These are phyloP conservation scores for Triplophysa rosa DNA, from an alignment of 2,113 vertebrate species.

Conservation along the genomic window DNA sequence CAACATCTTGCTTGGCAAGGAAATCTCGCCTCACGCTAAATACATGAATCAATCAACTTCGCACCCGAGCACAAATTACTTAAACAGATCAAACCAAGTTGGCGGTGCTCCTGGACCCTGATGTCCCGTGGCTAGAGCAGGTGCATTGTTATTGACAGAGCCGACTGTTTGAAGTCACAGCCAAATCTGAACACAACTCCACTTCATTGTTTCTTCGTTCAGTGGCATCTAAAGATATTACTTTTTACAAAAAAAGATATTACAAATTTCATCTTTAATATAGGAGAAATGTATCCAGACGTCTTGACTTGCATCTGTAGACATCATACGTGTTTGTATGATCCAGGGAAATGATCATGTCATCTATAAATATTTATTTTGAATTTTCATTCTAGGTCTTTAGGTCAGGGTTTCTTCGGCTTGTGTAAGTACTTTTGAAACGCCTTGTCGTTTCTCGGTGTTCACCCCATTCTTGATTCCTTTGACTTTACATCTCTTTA, in stretches of 20 bases:
- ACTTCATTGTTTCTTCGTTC: neutral
- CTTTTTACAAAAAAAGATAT: no score
- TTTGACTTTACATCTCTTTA: slow-evolving; percentile 5
- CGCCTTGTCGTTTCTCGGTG: no score
- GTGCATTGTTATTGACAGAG: slow-evolving; percentile 34
- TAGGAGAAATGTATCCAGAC: no score
- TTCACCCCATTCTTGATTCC: neutral
- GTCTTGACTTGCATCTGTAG: neutral
- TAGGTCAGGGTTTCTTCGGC: no score
- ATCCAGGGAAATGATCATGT: no score
- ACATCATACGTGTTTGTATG: neutral
- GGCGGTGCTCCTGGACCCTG: slow-evolving; percentile 20
- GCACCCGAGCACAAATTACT: slow-evolving; percentile 11
- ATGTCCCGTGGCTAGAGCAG: slow-evolving; percentile 32
- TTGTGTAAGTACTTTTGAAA: no score
- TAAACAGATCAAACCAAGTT: slow-evolving; percentile 23
- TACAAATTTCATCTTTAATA: neutral
- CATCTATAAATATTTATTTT: no score
- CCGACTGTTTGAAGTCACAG: slow-evolving; percentile 23
- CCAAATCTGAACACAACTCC: neutral
- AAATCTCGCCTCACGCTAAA: slow-evolving; percentile 10
- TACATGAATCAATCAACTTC: slow-evolving; percentile 28
- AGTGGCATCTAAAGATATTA: neutral
- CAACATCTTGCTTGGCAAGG: slow-evolving; percentile 30
- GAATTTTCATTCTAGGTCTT: no score